Evolutionary conservation across 2,113 vertebrate species (phyloP).

Genomic region (Pristiophorus japonicus): DNA sequence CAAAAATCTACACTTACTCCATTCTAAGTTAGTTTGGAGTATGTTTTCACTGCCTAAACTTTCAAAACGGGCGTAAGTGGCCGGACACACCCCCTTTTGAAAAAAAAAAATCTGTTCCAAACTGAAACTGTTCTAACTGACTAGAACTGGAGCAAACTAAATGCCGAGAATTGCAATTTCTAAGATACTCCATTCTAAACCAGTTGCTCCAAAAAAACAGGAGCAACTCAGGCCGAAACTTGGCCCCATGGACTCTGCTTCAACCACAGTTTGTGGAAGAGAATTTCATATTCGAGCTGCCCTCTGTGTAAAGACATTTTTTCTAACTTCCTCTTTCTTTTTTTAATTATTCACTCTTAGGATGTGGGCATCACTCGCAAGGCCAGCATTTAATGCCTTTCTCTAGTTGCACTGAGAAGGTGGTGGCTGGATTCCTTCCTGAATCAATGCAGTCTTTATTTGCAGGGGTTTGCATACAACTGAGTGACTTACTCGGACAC

Average conservation of each 20-base stretch:
- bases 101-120: too few species aligned
- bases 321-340: background rate
- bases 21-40: too few species aligned
- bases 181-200: too few species aligned
- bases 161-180: too few species aligned
- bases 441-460: background rate
- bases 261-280: background rate
- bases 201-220: too few species aligned
- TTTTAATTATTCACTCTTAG: background rate
- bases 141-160: too few species aligned
- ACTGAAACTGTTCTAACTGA: too few species aligned
- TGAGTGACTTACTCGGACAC: background rate
- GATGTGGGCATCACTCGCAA: background rate
- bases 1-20: too few species aligned
- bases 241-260: background rate
- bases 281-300: background rate
- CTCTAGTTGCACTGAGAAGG: background rate
- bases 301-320: background rate
- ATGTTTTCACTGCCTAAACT: too few species aligned
- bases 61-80: too few species aligned
- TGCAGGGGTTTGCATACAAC: background rate
- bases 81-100: too few species aligned
- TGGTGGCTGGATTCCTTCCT: background rate
- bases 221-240: too few species aligned
- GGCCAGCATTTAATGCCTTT: background rate